Evolutionary conservation across 2,113 vertebrate species (phyloP).

Genomic region (Sula dactylatra): DNA sequence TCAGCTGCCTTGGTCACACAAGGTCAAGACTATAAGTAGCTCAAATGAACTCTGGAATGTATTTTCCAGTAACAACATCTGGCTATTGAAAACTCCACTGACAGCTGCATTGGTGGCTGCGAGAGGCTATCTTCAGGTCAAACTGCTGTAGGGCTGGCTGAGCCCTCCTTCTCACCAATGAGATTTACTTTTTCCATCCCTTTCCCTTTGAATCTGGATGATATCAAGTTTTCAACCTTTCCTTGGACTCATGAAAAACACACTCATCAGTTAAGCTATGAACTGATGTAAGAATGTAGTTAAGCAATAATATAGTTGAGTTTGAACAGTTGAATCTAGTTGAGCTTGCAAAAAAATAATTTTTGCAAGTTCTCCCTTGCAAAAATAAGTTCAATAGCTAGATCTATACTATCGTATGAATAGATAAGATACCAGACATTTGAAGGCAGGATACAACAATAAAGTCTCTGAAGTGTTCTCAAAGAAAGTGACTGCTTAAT

Average conservation of each 20-base stretch:
- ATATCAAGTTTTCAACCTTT: constrained; percentile 41
- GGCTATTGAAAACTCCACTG: constrained; percentile 61
- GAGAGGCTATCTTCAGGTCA: constrained; percentile 65
- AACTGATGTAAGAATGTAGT: not conserved
- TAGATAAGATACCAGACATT: not conserved
- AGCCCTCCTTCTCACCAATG: constrained; percentile 1
- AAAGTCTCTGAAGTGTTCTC: not conserved
- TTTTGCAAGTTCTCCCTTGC: not conserved
- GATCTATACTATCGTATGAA: not conserved
- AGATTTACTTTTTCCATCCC: constrained; percentile 36
- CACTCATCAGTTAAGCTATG: not conserved
- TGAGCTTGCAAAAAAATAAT: not conserved
- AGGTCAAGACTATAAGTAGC: constrained; percentile 64
- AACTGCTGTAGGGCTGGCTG: constrained; percentile 70
- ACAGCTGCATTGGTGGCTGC: constrained; percentile 55
- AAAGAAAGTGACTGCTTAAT: not conserved
- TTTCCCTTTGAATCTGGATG: constrained; percentile 47
- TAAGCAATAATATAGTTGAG: not conserved
- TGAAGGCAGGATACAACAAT: not conserved
- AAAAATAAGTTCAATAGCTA: not conserved
- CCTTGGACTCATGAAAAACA: constrained; percentile 4
- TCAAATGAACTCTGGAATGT: constrained; percentile 51
- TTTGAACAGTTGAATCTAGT: not conserved
- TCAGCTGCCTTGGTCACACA: constrained; percentile 38
- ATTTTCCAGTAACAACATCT: constrained; percentile 72